These are phyloP conservation scores for Callyntrura guangdongensis DNA, from an alignment of 2,888 invertebrate species.

Conservation along the genomic window DNA sequence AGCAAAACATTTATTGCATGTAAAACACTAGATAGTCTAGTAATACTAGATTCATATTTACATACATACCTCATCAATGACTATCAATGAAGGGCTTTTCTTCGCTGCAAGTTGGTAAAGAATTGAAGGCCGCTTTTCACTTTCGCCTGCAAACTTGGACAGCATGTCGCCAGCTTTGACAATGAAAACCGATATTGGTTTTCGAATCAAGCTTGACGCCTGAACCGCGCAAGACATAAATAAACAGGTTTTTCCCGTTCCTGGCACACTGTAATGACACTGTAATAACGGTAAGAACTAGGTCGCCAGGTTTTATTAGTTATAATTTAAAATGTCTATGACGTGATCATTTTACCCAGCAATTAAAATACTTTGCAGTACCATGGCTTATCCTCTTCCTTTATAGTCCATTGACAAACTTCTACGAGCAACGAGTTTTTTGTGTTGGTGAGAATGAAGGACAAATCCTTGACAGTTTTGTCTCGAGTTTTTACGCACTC, in stretches of 20 bases:
- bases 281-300: too few species aligned
- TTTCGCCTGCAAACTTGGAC: background rate
- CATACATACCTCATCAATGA: background rate
- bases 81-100: background rate
- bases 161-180: background rate
- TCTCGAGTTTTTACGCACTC: conserved; percentile 29
- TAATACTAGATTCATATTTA: background rate
- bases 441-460: background rate
- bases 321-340: too few species aligned
- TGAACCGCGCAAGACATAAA: background rate
- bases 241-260: background rate
- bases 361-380: conserved; percentile 45
- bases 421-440: background rate
- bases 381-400: conserved; percentile 2
- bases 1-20: background rate
- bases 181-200: background rate
- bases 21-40: background rate
- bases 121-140: background rate
- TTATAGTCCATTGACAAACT: background rate
- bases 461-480: conserved; percentile 39
- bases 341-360: too few species aligned
- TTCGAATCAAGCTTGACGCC: background rate
- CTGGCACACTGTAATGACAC: background rate
- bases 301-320: too few species aligned
- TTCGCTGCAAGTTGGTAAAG: background rate